phyloP scores from a whole-genome alignment of 2,888 invertebrate genomes.

The Ophion ellenae region DNA sequence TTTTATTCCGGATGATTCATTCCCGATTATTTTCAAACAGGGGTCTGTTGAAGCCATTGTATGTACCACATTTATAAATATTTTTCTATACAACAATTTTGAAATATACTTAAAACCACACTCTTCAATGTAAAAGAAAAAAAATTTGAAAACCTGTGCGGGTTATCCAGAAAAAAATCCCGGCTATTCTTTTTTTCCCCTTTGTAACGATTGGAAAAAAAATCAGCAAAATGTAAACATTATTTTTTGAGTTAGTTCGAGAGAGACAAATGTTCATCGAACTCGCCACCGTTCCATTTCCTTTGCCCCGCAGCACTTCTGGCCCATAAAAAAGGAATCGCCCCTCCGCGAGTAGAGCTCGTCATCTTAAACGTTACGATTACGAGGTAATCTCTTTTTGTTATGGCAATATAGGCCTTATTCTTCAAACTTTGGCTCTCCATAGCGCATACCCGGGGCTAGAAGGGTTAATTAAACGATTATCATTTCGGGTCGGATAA shows the following conservation, averaged over 20 bases:
- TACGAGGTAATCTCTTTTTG: slow-evolving; percentile 63
- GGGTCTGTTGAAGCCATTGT: no score
- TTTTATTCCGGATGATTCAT: no score
- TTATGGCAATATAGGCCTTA: slow-evolving; percentile 59
- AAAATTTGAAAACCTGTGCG: no score
- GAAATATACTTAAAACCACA: no score
- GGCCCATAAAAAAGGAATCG: slow-evolving; percentile 25
- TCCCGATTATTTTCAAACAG: no score
- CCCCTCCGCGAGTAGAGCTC: slow-evolving; percentile 18
- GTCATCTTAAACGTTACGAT: slow-evolving; percentile 63
- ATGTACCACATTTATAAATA: no score
- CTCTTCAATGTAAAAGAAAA: no score
- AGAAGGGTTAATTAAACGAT: slow-evolving; percentile 73
- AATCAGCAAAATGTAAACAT: slow-evolving; percentile 32
- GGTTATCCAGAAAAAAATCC: no score
- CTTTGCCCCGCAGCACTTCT: slow-evolving; percentile 7
- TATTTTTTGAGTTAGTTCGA: not conserved
- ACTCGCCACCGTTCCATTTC: not conserved
- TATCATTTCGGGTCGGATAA: slow-evolving; percentile 70
- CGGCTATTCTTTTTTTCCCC: no score
- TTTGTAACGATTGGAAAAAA: not conserved
- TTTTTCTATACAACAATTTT: no score
- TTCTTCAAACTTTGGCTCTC: slow-evolving; percentile 58
- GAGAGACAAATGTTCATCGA: not conserved
- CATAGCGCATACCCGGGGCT: slow-evolving; percentile 41